These are phyloP conservation scores for Drosophila sp. DNA, from an alignment of 1,140 invertebrate genomes.

Conservation along the genomic window DNA sequence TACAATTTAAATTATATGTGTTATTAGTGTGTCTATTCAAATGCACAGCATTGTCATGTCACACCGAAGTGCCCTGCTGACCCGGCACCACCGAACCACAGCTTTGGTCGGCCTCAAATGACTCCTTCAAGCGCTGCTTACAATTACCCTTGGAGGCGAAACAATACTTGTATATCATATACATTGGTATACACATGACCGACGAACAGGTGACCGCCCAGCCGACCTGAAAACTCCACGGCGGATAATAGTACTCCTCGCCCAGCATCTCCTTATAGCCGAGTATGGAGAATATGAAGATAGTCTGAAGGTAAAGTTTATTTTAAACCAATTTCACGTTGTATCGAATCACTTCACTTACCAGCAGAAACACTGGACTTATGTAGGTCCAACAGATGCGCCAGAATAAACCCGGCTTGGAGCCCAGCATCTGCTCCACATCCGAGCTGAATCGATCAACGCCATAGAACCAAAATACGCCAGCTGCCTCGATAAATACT, in stretches of 20 bases:
- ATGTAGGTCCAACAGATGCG: slow-evolving; percentile 96
- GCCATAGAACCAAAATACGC: slow-evolving; percentile 98
- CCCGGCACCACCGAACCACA: slow-evolving; percentile 78
- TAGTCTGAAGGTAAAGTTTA: slow-evolving; percentile 87
- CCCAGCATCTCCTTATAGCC: slow-evolving; percentile 95
- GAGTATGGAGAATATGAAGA: slow-evolving; percentile 95
- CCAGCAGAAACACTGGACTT: slow-evolving; percentile 93
- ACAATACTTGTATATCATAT: slow-evolving; percentile 93
- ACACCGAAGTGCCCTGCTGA: slow-evolving; percentile 84
- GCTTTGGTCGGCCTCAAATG: slow-evolving; percentile 68
- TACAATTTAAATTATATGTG: slow-evolving; percentile 71
- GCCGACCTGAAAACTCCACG: slow-evolving; percentile 95
- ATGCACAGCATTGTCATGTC: slow-evolving; percentile 81
- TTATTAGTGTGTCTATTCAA: slow-evolving; percentile 70
- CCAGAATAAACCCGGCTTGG: slow-evolving; percentile 95
- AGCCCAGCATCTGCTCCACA: slow-evolving; percentile 96
- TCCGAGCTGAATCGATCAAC: slow-evolving; percentile 94
- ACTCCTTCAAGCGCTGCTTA: slow-evolving; percentile 59
- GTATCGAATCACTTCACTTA: slow-evolving; percentile 52
- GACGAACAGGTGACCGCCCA: slow-evolving; percentile 96
- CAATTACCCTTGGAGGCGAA: slow-evolving; percentile 88
- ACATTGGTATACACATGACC: slow-evolving; percentile 95
- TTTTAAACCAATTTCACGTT: background rate
- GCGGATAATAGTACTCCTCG: slow-evolving; percentile 94
- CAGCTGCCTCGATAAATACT: slow-evolving; percentile 97